A percentile compares a stretch with the other conserved stretches of the same genome.
These are phyloP conservation scores for Boulengerochromis microlepis DNA, from an alignment of 2,113 vertebrate genomes.

Conservation along the genomic window DNA sequence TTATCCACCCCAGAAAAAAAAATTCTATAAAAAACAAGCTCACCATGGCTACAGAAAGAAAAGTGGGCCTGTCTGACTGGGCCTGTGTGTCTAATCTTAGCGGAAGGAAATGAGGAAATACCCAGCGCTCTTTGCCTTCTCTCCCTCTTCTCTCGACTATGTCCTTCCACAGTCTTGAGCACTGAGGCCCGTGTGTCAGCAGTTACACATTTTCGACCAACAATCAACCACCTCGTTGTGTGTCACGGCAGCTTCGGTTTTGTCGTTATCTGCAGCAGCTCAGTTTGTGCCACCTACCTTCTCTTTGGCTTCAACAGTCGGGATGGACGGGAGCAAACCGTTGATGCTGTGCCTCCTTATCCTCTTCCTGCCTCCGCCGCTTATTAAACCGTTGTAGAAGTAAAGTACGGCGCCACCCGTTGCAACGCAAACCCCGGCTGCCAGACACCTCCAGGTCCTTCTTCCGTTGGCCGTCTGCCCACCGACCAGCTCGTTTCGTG, in stretches of 20 bases:
- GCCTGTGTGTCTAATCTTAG: neutral
- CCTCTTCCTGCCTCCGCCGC: constrained; percentile 29
- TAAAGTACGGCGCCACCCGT: constrained; percentile 64
- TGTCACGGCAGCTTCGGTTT: neutral
- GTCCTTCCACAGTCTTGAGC: neutral
- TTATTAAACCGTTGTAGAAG: constrained; percentile 32
- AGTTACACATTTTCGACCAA: neutral
- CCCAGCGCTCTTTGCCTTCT: neutral
- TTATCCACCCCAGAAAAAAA: neutral
- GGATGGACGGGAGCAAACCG: constrained; percentile 50
- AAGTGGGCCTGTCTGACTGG: neutral
- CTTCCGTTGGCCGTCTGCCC: neutral
- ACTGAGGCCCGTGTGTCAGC: constrained; percentile 6
- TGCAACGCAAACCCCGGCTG: constrained; percentile 52
- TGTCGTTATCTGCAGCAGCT: neutral
- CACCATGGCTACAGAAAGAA: neutral
- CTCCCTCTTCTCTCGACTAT: neutral
- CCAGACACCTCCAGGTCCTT: constrained; percentile 9
- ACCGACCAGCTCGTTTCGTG: constrained; percentile 5
- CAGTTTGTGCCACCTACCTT: constrained; percentile 51
- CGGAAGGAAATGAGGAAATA: neutral
- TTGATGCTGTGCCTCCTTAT: constrained; percentile 27
- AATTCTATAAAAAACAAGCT: neutral
- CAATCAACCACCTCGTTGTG: neutral
- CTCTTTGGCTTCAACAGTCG: constrained; percentile 68